These are phyloP conservation scores for Diorhabda carinulata DNA, from an alignment of 1,140 invertebrate species.

Conservation along the genomic window DNA sequence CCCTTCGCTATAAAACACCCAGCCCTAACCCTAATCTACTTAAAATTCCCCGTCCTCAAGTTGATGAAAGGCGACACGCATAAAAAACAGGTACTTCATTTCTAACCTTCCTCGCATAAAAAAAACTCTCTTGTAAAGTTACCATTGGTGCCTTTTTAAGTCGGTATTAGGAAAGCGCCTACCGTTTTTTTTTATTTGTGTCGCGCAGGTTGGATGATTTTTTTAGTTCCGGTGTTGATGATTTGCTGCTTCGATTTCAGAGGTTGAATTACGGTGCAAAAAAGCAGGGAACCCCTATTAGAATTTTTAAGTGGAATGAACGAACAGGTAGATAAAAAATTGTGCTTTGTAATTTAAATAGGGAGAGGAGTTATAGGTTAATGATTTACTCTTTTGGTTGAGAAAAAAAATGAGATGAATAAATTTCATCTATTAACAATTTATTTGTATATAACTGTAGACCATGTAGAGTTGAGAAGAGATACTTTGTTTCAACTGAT, in stretches of 20 bases:
- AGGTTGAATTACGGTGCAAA: constrained; percentile 28
- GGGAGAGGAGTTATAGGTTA: no score
- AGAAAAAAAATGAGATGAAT: no score
- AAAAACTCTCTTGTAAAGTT: constrained; percentile 17
- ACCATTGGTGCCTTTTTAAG: constrained; percentile 22
- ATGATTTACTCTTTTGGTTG: no score
- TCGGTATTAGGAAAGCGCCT: constrained; percentile 26
- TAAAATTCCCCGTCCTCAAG: constrained; percentile 5
- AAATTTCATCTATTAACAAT: no score
- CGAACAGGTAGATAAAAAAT: background rate
- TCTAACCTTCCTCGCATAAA: constrained; percentile 14
- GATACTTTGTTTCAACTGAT: no score
- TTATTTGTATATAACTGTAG: no score
- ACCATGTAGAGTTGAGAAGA: no score
- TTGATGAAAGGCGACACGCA: constrained; percentile 14
- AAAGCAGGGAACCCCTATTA: constrained; percentile 11
- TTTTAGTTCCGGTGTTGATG: constrained; percentile 27
- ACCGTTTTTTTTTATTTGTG: constrained; percentile 27
- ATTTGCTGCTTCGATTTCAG: constrained; percentile 17
- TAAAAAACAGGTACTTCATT: constrained; percentile 20
- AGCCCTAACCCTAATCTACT: constrained; percentile 19
- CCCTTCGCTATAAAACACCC: constrained; percentile 23
- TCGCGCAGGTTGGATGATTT: constrained; percentile 21
- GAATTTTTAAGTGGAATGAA: background rate
- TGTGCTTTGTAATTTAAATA: background rate